phyloP scores from a whole-genome alignment of 2,797 vertebrate species.

The Podarcis siculus region DNA sequence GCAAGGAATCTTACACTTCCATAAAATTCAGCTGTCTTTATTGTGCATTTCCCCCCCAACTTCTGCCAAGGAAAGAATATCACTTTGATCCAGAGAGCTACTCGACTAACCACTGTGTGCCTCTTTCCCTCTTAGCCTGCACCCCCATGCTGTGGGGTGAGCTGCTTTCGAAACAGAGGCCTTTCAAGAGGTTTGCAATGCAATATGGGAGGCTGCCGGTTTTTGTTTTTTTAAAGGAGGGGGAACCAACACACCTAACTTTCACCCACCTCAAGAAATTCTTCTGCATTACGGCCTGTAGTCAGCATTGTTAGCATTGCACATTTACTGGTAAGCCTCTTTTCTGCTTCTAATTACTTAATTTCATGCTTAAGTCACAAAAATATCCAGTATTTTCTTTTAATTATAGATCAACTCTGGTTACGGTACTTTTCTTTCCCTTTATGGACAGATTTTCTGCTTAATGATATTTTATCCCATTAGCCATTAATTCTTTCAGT shows the following conservation, averaged over 20 bases:
- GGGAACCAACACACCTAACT: background rate
- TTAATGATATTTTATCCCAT: background rate
- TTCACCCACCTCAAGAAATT: background rate
- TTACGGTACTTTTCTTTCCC: constrained; percentile 11
- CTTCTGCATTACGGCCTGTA: background rate
- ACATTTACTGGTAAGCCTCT: constrained; percentile 48
- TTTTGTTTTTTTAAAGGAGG: background rate
- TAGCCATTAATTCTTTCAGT: background rate
- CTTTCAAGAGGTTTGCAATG: background rate
- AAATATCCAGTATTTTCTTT: constrained; percentile 20
- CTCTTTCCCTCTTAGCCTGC: background rate
- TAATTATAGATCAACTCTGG: constrained; percentile 14
- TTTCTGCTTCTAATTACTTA: constrained; percentile 50
- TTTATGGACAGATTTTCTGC: background rate
- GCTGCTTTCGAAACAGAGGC: background rate
- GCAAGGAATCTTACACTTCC: constrained; percentile 54
- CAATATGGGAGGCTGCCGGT: background rate
- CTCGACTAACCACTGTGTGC: background rate
- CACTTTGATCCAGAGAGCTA: background rate
- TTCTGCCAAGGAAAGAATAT: constrained; percentile 24
- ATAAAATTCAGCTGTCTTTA: constrained; percentile 51
- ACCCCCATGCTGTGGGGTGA: background rate
- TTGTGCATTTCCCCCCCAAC: constrained; percentile 18
- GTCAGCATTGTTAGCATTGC: constrained; percentile 50
- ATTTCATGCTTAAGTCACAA: constrained; percentile 25